A percentile compares a stretch with the other conserved stretches of the same genome.
These are phyloP conservation scores for Aplocera efformata DNA, from an alignment of 2,888 invertebrate species.

Conservation along the genomic window DNA sequence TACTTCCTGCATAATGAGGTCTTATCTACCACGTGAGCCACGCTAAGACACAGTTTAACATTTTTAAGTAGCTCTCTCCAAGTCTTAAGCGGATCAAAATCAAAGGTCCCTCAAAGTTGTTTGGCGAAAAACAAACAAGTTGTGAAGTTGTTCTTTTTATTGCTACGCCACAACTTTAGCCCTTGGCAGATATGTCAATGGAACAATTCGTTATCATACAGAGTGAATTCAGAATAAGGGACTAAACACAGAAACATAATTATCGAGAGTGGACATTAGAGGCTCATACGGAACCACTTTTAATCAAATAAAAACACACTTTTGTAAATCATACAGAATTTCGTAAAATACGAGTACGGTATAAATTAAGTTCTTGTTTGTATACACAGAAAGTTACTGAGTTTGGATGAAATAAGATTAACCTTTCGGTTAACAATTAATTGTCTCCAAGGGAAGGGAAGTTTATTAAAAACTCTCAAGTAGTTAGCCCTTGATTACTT, in stretches of 20 bases:
- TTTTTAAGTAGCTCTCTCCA: constrained; percentile 27
- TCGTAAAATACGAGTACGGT: too few relatives aligned
- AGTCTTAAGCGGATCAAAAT: constrained; percentile 25
- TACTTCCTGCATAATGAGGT: constrained; percentile 39
- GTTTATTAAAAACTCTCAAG: constrained; percentile 23
- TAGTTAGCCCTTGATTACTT: constrained; percentile 10
- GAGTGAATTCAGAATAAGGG: too few relatives aligned
- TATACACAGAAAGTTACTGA: too few relatives aligned
- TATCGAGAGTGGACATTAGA: too few relatives aligned
- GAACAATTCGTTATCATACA: too few relatives aligned
- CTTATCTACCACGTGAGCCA: constrained; percentile 29
- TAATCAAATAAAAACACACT: too few relatives aligned
- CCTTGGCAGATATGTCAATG: too few relatives aligned
- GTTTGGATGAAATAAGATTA: neutral
- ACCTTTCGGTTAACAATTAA: constrained; percentile 23
- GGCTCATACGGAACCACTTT: too few relatives aligned
- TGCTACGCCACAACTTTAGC: constrained; percentile 22
- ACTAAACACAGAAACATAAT: too few relatives aligned
- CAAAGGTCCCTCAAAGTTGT: constrained; percentile 26
- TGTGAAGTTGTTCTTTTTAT: constrained; percentile 16
- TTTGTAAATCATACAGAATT: too few relatives aligned
- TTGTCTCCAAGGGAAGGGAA: constrained; percentile 4
- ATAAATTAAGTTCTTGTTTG: too few relatives aligned
- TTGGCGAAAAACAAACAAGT: constrained; percentile 13
- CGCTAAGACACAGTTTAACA: constrained; percentile 26